phyloP scores from a whole-genome alignment of 2,113 vertebrate genomes.

The Rhabdomys dilectus region DNA sequence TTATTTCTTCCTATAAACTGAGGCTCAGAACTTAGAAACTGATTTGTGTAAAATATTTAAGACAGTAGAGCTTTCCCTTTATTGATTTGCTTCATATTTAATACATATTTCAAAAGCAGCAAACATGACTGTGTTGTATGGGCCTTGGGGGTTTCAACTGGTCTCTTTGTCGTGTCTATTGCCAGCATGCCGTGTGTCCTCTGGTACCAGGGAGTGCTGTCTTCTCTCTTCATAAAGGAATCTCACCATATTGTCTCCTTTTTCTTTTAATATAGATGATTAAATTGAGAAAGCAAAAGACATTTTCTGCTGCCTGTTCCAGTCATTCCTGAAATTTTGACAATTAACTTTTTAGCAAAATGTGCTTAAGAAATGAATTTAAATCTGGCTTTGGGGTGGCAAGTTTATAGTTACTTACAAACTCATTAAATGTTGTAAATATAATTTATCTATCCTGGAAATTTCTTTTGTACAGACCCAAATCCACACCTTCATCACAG shows the following conservation, averaged over 20 bases:
- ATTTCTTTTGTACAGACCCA: conserved; percentile 91
- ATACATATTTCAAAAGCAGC: conserved; percentile 11
- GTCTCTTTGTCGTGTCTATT: background rate
- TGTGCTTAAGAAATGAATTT: background rate
- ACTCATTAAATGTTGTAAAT: background rate
- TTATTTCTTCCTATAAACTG: background rate
- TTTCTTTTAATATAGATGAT: conserved; percentile 27
- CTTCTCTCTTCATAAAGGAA: background rate
- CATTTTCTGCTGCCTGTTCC: background rate
- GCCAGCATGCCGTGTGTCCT: background rate
- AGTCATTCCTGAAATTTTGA: background rate
- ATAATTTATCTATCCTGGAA: conserved; percentile 57
- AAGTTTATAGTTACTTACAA: background rate
- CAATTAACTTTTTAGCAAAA: conserved; percentile 1
- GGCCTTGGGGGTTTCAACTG: background rate
- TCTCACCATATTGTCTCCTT: background rate
- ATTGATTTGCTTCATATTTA: background rate
- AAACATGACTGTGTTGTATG: background rate
- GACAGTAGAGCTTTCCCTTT: background rate
- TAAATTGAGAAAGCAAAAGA: background rate
- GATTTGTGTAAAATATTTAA: background rate
- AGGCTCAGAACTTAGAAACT: conserved; percentile 1
- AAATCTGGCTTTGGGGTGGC: conserved; percentile 17
- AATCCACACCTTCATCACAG: conserved; percentile 94
- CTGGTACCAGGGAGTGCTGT: background rate